phyloP scores from a whole-genome alignment of 2,888 invertebrate species.

The Xylota segnis region DNA sequence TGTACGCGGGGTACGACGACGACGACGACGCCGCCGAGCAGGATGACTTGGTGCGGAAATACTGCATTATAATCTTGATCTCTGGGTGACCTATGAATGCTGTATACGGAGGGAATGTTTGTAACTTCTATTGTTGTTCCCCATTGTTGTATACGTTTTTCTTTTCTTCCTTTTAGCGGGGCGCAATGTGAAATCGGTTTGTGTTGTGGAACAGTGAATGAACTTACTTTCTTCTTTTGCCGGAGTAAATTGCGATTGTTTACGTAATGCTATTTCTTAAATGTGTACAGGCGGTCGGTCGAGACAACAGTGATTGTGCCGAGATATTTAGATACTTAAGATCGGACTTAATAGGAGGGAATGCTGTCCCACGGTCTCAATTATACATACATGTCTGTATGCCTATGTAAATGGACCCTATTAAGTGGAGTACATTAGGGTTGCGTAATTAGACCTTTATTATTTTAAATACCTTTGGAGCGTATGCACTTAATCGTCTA shows the following conservation, averaged over 20 bases:
- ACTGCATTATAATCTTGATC: slow-evolving; percentile 72
- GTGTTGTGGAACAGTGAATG: slow-evolving; percentile 59
- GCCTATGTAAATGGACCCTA: slow-evolving; percentile 6
- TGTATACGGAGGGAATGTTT: slow-evolving; percentile 47
- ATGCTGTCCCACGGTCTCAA: slow-evolving; percentile 64
- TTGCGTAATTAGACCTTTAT: slow-evolving; percentile 52
- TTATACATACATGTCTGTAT: no score
- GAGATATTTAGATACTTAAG: slow-evolving; percentile 2
- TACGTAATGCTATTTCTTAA: slow-evolving; percentile 62
- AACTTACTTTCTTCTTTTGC: slow-evolving; percentile 73
- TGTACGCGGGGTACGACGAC: neutral
- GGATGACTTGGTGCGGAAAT: slow-evolving; percentile 68
- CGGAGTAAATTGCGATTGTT: slow-evolving; percentile 57
- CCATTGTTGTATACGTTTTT: slow-evolving; percentile 31
- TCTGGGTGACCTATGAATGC: slow-evolving; percentile 71
- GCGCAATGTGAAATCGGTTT: slow-evolving; percentile 67
- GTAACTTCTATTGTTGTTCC: slow-evolving; percentile 56
- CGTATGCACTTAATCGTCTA: slow-evolving; percentile 5
- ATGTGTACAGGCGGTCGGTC: slow-evolving; percentile 15
- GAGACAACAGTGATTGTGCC: neutral
- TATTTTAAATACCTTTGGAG: slow-evolving; percentile 17
- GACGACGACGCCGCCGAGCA: slow-evolving; percentile 5
- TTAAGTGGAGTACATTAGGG: slow-evolving; percentile 39
- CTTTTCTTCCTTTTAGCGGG: slow-evolving; percentile 20
- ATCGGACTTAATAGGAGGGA: slow-evolving; percentile 40